phyloP scores from a whole-genome alignment of 2,888 invertebrate species.

The Cantharis flavilabris region DNA sequence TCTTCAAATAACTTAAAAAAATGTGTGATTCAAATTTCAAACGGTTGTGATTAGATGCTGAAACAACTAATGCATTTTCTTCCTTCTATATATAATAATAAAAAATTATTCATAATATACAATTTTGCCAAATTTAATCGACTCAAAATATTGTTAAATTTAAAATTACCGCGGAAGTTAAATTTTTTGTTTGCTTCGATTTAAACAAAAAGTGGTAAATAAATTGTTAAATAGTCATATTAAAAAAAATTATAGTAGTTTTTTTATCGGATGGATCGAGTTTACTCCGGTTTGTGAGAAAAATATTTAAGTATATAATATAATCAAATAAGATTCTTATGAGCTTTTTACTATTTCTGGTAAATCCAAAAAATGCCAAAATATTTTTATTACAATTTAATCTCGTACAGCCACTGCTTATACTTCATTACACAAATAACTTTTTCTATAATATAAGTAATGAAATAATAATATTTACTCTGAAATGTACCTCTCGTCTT shows the following conservation, averaged over 20 bases:
- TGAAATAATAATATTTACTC: not conserved
- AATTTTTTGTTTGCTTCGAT: not conserved
- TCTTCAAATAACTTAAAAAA: not conserved
- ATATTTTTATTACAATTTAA: not conserved
- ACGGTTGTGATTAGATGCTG: not conserved
- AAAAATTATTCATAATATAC: not conserved
- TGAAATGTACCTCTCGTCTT: not conserved
- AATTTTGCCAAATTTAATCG: not conserved
- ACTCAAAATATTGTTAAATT: not conserved
- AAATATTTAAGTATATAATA: not conserved
- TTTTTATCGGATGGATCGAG: not conserved
- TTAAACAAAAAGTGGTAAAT: not conserved
- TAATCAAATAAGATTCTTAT: not conserved
- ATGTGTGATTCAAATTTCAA: not conserved
- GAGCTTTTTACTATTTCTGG: not conserved
- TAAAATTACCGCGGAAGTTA: not conserved
- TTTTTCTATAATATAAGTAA: not conserved
- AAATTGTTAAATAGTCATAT: not conserved
- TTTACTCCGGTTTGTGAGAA: not conserved
- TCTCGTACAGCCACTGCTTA: not conserved
- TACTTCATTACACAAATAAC: not conserved
- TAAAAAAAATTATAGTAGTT: too few relatives aligned
- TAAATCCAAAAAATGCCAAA: not conserved
- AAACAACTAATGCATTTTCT: not conserved
- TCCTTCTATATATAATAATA: not conserved